Base-by-base conservation (phyloP, 2,113 vertebrate species). In the Brachyhypopomus occidentalis region DNA sequence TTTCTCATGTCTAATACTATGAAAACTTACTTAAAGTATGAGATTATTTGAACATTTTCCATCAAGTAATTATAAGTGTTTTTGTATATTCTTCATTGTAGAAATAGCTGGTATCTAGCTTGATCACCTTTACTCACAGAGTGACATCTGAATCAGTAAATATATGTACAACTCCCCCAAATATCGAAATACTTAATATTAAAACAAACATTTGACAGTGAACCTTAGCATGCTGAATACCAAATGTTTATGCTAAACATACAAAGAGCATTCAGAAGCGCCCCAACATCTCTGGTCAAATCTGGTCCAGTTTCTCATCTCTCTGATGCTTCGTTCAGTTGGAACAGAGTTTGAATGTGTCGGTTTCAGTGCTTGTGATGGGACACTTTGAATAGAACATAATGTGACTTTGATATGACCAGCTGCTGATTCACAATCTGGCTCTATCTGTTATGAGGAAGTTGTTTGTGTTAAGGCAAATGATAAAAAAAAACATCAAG, bases 31-130 rank as follows among this genome's bases (percentile, higher is more conserved):
- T 59, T 77, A 72, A 16, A 76, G 25, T 58, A 17, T 52, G n/a
- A 11, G 14, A 52, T 11, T 48, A 4, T 9, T 48, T 8, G 45
- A 58, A 72, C 20, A 77, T 80, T 38, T 5, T 2, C 12, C 63
- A 81, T 48, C 4, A 72, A 34, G 48, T 81, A 72, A 84, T 81
- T 59, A 70, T 20, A 62, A 73, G 27, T 60, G 78, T 64, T 76
- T 76, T 59, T 81, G 41, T 48, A 75, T 75, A 63, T 22, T 72
- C 20, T 27, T 22, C 60, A 66, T 41, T 9, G 41, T n/a, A 48
- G 72, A 81, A 67, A 23, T 67, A 75, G 1, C 52, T 73, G 62
- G 30, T 59, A 36, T 69, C 52, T 74, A 36, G 25, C 11, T 23
- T 5, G 14, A 71, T 80, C 41, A 48, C 14, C 9, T 34, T 17